A percentile compares a stretch with the other conserved stretches of the same genome.
Conservation (phyloP, 1,140 invertebrate species). For the Monochamus saltuarius region DNA sequence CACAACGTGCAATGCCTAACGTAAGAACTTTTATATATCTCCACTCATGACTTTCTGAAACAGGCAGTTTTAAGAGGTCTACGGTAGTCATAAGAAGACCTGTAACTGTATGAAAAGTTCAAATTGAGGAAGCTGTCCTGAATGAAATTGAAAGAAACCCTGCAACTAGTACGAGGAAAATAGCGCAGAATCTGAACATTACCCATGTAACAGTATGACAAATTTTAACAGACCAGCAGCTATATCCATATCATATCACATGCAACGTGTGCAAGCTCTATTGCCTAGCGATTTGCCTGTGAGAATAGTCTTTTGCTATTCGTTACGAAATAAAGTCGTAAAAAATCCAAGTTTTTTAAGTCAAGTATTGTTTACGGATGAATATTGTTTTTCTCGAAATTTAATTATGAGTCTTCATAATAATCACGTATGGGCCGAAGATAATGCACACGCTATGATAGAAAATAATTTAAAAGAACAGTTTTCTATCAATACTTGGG, state of each 20-base stretch:
- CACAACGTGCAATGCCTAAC: too few species aligned
- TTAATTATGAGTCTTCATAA: constrained; percentile 22
- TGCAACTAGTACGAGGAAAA: background rate
- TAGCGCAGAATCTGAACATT: too few species aligned
- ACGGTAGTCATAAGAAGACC: background rate
- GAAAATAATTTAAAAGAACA: too few species aligned
- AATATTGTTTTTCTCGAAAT: constrained; percentile 21
- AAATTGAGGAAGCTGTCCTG: background rate
- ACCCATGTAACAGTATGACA: too few species aligned
- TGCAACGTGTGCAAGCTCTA: constrained; percentile 22
- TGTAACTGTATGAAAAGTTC: background rate
- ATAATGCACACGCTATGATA: constrained; percentile 16
- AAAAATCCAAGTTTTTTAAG: background rate
- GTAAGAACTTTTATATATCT: too few species aligned
- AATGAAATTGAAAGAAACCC: constrained; percentile 7
- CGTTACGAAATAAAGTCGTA: constrained; percentile 6
- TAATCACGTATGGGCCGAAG: constrained; percentile 20
- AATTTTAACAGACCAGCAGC: constrained; percentile 25
- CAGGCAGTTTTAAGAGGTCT: too few species aligned
- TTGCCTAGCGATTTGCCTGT: constrained; percentile 16
- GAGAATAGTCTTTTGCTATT: constrained; percentile 11
- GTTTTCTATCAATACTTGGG: too few species aligned
- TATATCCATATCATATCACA: constrained; percentile 24
- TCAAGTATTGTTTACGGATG: background rate
- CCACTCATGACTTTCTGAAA: too few species aligned